These are phyloP conservation scores for Sphaerophoria rueppellii DNA, from an alignment of 2,888 invertebrate species.

Conservation along the genomic window DNA sequence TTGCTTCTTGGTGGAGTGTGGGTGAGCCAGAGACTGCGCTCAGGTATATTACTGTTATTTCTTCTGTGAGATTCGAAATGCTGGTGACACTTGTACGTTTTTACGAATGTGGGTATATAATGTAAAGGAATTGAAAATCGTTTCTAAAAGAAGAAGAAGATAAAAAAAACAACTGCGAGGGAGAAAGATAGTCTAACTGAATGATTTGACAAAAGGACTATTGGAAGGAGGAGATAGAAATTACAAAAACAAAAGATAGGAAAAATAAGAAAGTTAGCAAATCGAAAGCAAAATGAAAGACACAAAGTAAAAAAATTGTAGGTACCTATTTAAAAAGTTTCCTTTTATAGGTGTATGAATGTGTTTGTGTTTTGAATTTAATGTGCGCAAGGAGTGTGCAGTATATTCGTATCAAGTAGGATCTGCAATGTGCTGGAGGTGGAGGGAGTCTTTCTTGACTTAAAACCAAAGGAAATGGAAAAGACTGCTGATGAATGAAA, in stretches of 20 bases:
- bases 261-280: constrained; percentile 35
- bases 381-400: constrained; percentile 10
- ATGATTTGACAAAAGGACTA: constrained; percentile 19
- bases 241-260: constrained; percentile 44
- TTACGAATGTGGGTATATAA: constrained; percentile 70
- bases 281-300: constrained; percentile 61
- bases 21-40: constrained; percentile 66
- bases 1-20: constrained; percentile 45
- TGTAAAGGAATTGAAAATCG: constrained; percentile 68
- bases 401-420: neutral
- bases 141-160: neutral
- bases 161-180: constrained; percentile 11
- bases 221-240: constrained; percentile 37
- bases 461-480: constrained; percentile 21
- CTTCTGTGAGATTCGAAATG: constrained; percentile 63
- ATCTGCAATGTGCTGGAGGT: neutral
- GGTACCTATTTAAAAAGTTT: constrained; percentile 48
- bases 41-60: constrained; percentile 73
- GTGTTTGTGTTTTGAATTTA: constrained; percentile 8
- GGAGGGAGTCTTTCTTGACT: neutral
- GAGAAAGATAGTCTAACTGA: constrained; percentile 47
- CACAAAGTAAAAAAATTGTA: constrained; percentile 34
- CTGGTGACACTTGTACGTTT: constrained; percentile 68
- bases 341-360: neutral
- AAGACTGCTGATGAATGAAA: constrained; percentile 31